Percentiles rank a stretch among this genome's conserved stretches.
Conservation (phyloP, 2,113 vertebrate genomes). For the Gadus macrocephalus region DNA sequence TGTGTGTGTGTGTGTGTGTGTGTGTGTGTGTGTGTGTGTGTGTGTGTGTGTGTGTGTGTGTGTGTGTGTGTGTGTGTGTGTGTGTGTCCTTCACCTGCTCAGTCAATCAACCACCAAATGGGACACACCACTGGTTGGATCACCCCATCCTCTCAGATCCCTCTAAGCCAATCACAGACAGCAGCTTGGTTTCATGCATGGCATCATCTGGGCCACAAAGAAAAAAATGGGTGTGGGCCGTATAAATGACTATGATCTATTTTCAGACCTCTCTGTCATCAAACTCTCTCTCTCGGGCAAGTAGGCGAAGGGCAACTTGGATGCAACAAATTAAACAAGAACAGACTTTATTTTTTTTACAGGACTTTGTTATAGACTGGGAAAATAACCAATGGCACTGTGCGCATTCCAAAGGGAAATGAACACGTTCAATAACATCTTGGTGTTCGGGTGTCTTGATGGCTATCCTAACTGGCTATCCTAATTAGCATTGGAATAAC, state of each 20-base stretch:
- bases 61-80: not conserved
- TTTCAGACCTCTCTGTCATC: conserved; percentile 51
- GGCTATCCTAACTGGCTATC: too few species aligned
- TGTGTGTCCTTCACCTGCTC: not conserved
- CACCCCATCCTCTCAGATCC: conserved; percentile 43
- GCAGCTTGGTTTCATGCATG: conserved; percentile 3
- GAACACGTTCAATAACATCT: too few species aligned
- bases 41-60: not conserved
- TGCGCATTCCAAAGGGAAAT: too few species aligned
- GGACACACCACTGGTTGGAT: conserved; percentile 40
- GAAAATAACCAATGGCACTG: too few species aligned
- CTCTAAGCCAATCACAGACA: conserved; percentile 47
- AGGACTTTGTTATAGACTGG: too few species aligned
- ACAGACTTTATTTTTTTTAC: too few species aligned
- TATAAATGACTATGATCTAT: conserved; percentile 55
- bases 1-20: not conserved
- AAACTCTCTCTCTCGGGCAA: not conserved
- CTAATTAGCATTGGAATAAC: too few species aligned
- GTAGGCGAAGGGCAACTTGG: not conserved
- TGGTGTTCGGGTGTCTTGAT: too few species aligned
- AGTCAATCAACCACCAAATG: not conserved
- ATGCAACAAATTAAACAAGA: not conserved
- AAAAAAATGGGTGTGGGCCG: conserved; percentile 15
- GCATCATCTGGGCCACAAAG: conserved; percentile 4
- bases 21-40: not conserved